Evolutionary conservation across 2,797 vertebrate genomes (phyloP).

Genomic region (Jordanella pulchra): DNA sequence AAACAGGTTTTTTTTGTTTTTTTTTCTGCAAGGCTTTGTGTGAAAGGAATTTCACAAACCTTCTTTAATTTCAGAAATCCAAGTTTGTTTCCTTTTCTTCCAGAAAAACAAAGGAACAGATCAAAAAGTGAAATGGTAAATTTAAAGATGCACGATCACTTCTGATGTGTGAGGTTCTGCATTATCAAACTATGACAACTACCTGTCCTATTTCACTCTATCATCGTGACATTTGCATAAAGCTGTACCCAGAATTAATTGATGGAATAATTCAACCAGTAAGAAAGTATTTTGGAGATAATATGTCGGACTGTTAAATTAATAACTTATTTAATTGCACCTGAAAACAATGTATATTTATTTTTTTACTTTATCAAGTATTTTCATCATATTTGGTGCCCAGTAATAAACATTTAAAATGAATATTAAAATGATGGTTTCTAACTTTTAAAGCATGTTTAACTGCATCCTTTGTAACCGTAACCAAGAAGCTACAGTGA

Average conservation of each 20-base stretch:
- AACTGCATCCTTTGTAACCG: neutral
- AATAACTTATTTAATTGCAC: constrained; percentile 4
- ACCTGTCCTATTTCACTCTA: constrained; percentile 6
- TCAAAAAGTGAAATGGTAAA: constrained; percentile 61
- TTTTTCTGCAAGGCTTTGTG: too few relatives aligned
- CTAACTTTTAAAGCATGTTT: neutral
- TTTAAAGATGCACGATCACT: constrained; percentile 54
- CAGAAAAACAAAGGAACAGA: constrained; percentile 41
- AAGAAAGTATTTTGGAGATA: neutral
- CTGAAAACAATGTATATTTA: constrained; percentile 35
- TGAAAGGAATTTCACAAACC: constrained; percentile 14
- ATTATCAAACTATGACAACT: neutral
- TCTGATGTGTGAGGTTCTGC: constrained; percentile 15
- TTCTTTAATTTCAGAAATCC: constrained; percentile 63
- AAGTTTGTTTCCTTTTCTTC: constrained; percentile 21
- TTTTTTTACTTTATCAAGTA: neutral
- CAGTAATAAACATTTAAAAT: neutral
- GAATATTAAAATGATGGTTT: constrained; percentile 6
- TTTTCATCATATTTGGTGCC: neutral
- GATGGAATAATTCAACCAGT: neutral
- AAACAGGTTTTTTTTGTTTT: too few relatives aligned
- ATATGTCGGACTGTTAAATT: neutral
- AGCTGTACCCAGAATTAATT: constrained; percentile 12
- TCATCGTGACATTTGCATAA: constrained; percentile 10
- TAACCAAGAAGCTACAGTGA: neutral